Evolutionary conservation across 2,113 vertebrate genomes (phyloP).

Genomic region (Tyto alba): DNA sequence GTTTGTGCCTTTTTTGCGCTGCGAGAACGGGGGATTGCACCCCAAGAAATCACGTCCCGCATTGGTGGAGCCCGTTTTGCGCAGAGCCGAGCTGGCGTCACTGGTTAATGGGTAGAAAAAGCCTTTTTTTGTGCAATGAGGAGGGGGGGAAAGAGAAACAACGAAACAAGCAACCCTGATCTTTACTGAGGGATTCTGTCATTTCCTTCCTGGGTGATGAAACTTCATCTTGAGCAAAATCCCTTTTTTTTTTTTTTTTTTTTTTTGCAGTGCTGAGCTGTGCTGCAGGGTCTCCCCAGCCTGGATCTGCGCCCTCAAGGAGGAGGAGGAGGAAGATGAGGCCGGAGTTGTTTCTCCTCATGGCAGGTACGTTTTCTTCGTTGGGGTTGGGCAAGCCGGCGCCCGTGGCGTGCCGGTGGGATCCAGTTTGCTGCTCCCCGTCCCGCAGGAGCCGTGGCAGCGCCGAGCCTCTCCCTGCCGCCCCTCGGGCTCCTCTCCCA

Average conservation of each 20-base stretch:
- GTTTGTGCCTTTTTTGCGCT: not conserved
- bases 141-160: not conserved
- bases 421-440: not conserved
- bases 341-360: not conserved
- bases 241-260: not conserved
- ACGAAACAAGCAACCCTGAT: not conserved
- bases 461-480: accelerated
- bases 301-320: not conserved
- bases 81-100: accelerated
- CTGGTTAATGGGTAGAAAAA: not conserved
- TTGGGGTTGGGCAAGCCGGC: not conserved
- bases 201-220: constrained; percentile 7
- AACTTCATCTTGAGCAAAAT: not conserved
- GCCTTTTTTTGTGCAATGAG: not conserved
- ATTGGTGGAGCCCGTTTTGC: too few species aligned
- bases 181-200: not conserved
- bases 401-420: accelerated
- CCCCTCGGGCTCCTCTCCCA: not conserved
- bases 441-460: not conserved
- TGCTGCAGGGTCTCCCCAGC: not conserved
- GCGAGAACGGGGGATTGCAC: not conserved
- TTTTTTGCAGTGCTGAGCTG: not conserved
- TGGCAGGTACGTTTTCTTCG: not conserved
- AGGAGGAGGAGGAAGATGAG: not conserved
- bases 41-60: accelerated